A percentile compares a stretch with the other conserved stretches of the same genome.
Conservation (phyloP, 2,888 invertebrate species). For the Chouioia cunea region DNA sequence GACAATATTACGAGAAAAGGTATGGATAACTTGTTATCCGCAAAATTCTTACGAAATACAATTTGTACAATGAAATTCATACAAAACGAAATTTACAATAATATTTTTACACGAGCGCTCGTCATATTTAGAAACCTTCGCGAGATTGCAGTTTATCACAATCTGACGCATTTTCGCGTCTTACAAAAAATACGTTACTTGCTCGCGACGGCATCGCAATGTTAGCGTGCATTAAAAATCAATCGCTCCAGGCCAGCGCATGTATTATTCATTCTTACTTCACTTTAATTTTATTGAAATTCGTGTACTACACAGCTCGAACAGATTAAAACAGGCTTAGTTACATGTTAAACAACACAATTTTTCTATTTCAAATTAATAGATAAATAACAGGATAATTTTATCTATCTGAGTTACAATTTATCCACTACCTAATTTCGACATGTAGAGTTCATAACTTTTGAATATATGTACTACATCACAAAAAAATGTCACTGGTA, state of each 20-base stretch:
- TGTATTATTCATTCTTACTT: conserved; percentile 4
- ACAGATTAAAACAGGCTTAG: conserved; percentile 42
- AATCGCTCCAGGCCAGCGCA: conserved; percentile 23
- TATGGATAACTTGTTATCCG: too few relatives aligned
- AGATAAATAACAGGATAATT: neutral
- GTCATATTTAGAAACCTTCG: conserved; percentile 53
- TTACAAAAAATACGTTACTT: conserved; percentile 68
- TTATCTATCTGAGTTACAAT: neutral
- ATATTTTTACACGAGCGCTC: conserved; percentile 40
- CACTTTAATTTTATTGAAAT: conserved; percentile 10
- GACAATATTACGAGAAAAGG: conserved; percentile 14
- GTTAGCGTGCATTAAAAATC: conserved; percentile 47
- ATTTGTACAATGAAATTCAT: too few relatives aligned
- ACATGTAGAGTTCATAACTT: neutral
- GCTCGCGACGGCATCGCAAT: conserved; percentile 57
- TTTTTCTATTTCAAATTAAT: neutral
- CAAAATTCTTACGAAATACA: too few relatives aligned
- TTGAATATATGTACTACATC: neutral
- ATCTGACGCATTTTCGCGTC: conserved; percentile 64
- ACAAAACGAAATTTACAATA: conserved; percentile 5
- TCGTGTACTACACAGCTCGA: conserved; percentile 37
- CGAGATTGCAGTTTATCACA: conserved; percentile 66
- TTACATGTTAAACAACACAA: conserved; percentile 23
- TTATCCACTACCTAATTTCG: neutral
- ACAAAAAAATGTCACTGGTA: too few relatives aligned